Percentiles rank a stretch among this genome's conserved stretches.
These are phyloP conservation scores for Chrysoperla carnea DNA, from an alignment of 1,140 invertebrate genomes.

Conservation along the genomic window DNA sequence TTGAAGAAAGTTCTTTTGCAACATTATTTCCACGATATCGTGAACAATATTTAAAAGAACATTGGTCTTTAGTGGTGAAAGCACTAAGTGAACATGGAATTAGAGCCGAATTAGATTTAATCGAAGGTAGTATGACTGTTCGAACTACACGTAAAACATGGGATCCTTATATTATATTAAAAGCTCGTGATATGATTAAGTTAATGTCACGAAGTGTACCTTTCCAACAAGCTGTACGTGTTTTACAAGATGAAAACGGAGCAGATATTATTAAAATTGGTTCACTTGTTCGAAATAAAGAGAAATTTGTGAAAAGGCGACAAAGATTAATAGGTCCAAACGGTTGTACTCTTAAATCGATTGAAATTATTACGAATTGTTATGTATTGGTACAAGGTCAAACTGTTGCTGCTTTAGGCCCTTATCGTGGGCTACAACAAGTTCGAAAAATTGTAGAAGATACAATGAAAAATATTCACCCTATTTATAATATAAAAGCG, in stretches of 20 bases:
- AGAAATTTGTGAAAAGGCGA: slow-evolving; percentile 90
- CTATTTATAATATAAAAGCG: slow-evolving; percentile 98
- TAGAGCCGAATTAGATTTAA: slow-evolving; percentile 81
- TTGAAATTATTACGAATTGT: slow-evolving; percentile 94
- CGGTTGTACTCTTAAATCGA: slow-evolving; percentile 92
- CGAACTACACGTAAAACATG: slow-evolving; percentile 93
- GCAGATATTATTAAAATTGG: slow-evolving; percentile 98
- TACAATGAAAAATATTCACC: slow-evolving; percentile 98
- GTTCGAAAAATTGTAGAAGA: slow-evolving; percentile 87
- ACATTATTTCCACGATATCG: slow-evolving; percentile 66
- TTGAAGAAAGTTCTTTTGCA: slow-evolving; percentile 55
- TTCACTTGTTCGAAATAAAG: slow-evolving; percentile 75
- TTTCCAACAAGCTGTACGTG: slow-evolving; percentile 79
- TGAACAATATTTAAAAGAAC: slow-evolving; percentile 91
- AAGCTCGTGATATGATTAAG: slow-evolving; percentile 93
- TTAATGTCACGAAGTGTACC: slow-evolving; percentile 90
- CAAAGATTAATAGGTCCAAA: slow-evolving; percentile 92
- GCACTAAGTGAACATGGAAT: slow-evolving; percentile 57
- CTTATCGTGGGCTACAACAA: slow-evolving; percentile 86
- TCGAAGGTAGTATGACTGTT: slow-evolving; percentile 93
- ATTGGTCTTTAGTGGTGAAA: slow-evolving; percentile 90
- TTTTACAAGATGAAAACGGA: slow-evolving; percentile 76
- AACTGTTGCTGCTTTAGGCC: slow-evolving; percentile 92
- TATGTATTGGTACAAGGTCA: slow-evolving; percentile 96
- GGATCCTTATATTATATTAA: slow-evolving; percentile 97